phyloP scores from a whole-genome alignment of 2,888 invertebrate species.

The Cryptocephalus moraei region DNA sequence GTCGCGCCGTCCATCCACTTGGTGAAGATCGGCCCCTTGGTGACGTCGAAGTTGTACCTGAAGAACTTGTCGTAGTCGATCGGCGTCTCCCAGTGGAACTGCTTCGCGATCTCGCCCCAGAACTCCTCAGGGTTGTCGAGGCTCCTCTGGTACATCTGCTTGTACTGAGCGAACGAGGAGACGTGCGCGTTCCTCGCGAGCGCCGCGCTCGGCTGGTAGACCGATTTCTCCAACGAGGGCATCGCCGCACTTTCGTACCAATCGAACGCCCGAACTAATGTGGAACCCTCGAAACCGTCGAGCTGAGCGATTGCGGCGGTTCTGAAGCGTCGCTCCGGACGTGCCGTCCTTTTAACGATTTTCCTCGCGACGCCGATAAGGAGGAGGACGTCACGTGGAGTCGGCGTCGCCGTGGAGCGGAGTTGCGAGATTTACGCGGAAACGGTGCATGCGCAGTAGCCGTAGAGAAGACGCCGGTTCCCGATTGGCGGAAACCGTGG shows the following conservation, averaged over 20 bases:
- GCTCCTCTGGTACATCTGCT: conserved; percentile 74
- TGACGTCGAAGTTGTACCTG: conserved; percentile 84
- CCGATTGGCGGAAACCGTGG: too few species aligned
- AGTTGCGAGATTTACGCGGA: too few species aligned
- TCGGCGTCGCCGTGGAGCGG: too few species aligned
- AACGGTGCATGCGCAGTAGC: too few species aligned
- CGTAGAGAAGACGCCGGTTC: too few species aligned
- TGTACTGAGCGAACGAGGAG: conserved; percentile 64
- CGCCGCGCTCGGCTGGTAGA: conserved; percentile 49
- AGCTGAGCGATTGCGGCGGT: too few species aligned
- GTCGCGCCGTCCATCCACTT: conserved; percentile 94
- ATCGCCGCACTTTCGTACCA: conserved; percentile 26
- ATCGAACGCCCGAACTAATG: too few species aligned
- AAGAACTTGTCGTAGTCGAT: conserved; percentile 66
- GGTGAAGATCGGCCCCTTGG: conserved; percentile 79
- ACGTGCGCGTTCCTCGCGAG: conserved; percentile 53
- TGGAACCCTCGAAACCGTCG: too few species aligned
- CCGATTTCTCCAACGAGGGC: conserved; percentile 44
- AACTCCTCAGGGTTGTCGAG: conserved; percentile 82
- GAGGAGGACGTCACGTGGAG: too few species aligned
- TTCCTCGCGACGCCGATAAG: too few species aligned
- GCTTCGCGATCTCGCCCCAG: conserved; percentile 87
- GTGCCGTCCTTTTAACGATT: too few species aligned
- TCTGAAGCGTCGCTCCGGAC: background rate
- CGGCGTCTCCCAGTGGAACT: conserved; percentile 86